A percentile compares a stretch with the other conserved stretches of the same genome.
These are phyloP conservation scores for crab-eating macaque (Macaca fascicularis) DNA, from an alignment of 2,113 vertebrate genomes.

Conservation along the genomic window T2T-MFA8v1.1 NC_088384.1:74884001-74884500, in stretches of 20 bases:
- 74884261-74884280: background rate
- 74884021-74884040: background rate
- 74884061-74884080: background rate
- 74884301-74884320: background rate
- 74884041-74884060: background rate
- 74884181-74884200: background rate
- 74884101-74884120: background rate
- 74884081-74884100: conserved; percentile 6
- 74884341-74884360: accelerated
- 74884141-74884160: accelerated
- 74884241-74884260: background rate
- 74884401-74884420: background rate
- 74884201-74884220: background rate
- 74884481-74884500: background rate
- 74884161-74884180: background rate
- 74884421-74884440: background rate
- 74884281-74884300: background rate
- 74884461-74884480: background rate
- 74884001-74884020: background rate
- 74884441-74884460: background rate
- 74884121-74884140: background rate
- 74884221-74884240: background rate
- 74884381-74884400: background rate
- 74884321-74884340: too few relatives aligned
- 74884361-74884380: background rate